Conservation (phyloP, 2,113 vertebrate species). For the Cynoglossus semilaevis region DNA sequence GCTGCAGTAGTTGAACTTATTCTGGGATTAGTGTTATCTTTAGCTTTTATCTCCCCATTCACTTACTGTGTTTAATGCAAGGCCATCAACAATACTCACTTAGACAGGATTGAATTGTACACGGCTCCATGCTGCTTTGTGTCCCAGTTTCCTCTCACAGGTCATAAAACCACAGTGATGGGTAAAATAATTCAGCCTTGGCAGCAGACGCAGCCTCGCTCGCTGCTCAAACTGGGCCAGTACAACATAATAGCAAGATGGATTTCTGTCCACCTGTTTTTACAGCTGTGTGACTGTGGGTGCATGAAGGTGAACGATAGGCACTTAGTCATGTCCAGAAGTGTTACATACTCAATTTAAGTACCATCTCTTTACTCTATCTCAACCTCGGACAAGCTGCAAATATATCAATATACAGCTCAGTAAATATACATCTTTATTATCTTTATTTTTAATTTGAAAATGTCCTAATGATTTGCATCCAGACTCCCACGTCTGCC, state of each 20-base stretch:
- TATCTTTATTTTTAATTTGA: too few relatives aligned
- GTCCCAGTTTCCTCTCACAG: slow-evolving; percentile 46
- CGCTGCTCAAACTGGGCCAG: slow-evolving; percentile 34
- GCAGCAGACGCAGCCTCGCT: background rate
- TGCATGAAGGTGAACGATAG: background rate
- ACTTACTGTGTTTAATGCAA: slow-evolving; percentile 23
- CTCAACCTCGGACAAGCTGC: background rate
- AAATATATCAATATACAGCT: background rate
- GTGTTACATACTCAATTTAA: background rate
- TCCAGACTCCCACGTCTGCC: too few relatives aligned
- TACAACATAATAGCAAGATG: background rate
- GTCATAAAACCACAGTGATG: slow-evolving; percentile 37
- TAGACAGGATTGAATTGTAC: slow-evolving; percentile 48
- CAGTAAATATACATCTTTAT: too few relatives aligned
- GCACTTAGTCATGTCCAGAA: slow-evolving; percentile 1
- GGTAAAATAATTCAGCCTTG: slow-evolving; percentile 18
- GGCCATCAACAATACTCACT: slow-evolving; percentile 23
- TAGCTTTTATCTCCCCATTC: slow-evolving; percentile 8
- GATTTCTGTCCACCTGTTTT: slow-evolving; percentile 4
- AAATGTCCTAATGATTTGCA: too few relatives aligned
- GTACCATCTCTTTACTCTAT: background rate
- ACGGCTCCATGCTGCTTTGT: slow-evolving; percentile 49
- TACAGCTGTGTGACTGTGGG: background rate
- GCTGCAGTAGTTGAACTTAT: slow-evolving; percentile 11
- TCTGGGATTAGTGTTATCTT: slow-evolving; percentile 28